A percentile compares a stretch with the other conserved stretches of the same genome.
phyloP scores from a whole-genome alignment of 2,888 invertebrate species.

The Tachystola acroxantha region DNA sequence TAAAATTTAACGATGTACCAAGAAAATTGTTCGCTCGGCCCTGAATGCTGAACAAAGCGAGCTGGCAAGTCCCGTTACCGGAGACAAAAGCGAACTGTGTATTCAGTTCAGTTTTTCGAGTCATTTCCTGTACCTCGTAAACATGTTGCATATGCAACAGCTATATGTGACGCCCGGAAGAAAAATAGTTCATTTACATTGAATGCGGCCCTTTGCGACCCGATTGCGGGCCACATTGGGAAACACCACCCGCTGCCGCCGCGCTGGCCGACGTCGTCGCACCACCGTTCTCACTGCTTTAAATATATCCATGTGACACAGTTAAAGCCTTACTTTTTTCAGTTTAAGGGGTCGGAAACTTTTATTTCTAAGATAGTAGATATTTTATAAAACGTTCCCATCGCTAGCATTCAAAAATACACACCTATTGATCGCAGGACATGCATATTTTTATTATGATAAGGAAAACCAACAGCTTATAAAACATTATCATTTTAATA shows the following conservation, averaged over 20 bases:
- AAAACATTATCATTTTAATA: no score
- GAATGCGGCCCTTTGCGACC: conserved; percentile 36
- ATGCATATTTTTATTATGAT: no score
- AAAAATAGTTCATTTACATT: conserved; percentile 52
- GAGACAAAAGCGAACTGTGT: conserved; percentile 38
- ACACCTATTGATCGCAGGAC: no score
- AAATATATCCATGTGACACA: conserved; percentile 1
- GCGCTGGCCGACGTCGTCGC: no score
- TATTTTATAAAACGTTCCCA: no score
- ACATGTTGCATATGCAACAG: conserved; percentile 36
- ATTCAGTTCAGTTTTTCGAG: conserved; percentile 41
- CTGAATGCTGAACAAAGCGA: conserved; percentile 38
- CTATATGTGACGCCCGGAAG: conserved; percentile 28
- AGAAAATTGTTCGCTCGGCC: conserved; percentile 35
- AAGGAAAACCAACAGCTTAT: no score
- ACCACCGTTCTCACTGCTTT: conserved; percentile 1
- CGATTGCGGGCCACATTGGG: conserved; percentile 22
- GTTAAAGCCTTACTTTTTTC: no score
- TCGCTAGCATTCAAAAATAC: no score
- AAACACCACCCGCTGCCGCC: conserved; percentile 16
- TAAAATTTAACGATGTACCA: conserved; percentile 29
- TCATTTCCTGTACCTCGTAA: conserved; percentile 46
- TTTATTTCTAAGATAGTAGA: no score
- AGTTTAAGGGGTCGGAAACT: no score
- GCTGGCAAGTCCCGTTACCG: conserved; percentile 39